phyloP scores from a whole-genome alignment of 2,888 invertebrate genomes.

The Lathronympha strigana region DNA sequence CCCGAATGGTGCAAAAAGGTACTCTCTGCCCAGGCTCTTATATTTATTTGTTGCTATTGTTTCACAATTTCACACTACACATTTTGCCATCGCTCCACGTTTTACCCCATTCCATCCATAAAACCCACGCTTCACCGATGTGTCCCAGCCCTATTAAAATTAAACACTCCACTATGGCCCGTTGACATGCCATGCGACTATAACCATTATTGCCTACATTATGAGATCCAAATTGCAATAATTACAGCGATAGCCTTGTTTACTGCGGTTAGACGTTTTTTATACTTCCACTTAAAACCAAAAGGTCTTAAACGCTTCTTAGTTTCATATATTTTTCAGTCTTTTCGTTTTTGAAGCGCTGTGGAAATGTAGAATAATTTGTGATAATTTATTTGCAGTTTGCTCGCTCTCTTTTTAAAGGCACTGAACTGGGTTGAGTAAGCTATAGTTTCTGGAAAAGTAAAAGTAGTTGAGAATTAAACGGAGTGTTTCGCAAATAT shows the following conservation, averaged over 20 bases:
- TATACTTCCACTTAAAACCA: neutral
- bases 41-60: too few species aligned
- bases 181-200: slow-evolving; percentile 47
- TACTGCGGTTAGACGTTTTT: slow-evolving; percentile 43
- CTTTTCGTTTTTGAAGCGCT: neutral
- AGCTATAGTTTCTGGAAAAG: slow-evolving; percentile 8
- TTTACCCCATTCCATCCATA: slow-evolving; percentile 7
- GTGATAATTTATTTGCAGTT: slow-evolving; percentile 41
- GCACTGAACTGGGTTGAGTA: slow-evolving; percentile 15
- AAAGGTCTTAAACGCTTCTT: neutral
- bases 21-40: too few species aligned
- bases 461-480: slow-evolving; percentile 9
- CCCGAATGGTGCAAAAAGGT: too few species aligned
- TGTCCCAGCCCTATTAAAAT: slow-evolving; percentile 43
- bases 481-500: neutral
- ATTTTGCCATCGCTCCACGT: neutral
- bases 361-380: slow-evolving; percentile 38
- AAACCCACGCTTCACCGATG: slow-evolving; percentile 26
- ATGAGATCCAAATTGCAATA: slow-evolving; percentile 48
- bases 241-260: slow-evolving; percentile 47
- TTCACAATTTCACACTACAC: neutral
- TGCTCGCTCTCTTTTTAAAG: slow-evolving; percentile 32
- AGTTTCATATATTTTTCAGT: neutral
- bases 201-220: slow-evolving; percentile 46
- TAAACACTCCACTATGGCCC: slow-evolving; percentile 42